Base-by-base conservation (phyloP, 1,140 invertebrate species). In the Ephestia elutella region DNA sequence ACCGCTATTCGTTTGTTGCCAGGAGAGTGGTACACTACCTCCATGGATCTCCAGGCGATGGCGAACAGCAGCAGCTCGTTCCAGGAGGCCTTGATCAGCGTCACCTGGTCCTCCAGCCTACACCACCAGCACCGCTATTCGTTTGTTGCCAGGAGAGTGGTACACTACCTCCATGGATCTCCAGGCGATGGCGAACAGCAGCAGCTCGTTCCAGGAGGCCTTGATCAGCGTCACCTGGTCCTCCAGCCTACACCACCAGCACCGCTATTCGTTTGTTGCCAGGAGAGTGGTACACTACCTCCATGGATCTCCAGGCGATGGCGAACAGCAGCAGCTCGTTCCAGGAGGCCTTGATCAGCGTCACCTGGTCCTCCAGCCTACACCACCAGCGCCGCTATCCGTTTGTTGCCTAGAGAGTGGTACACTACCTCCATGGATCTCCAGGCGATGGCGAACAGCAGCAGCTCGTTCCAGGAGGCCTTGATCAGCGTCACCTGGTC, bases 41-140 rank as follows among this genome's bases (percentile, higher is more conserved):
- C 93, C 67, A 97, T 95, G 35, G 97, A 98, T 58, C 97, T 93
- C 91, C 97, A 97, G 51, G 97, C 96, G 82, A 99, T 97, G 11
- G 95, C 94, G 59, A 97, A 96, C 64, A 99, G 97, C 50, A 99
- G 89, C 65, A 99, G 89, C 89, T 99, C 98, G 87, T 99, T 99
- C 98, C 98, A 99, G 7, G 96, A 96, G 61, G 95, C 92, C 87
- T 96, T 93, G 38, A 99, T 90, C 50, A 99, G 90, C 63, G 94
- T 89, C 25, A 98, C 96, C 90, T 99, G 97, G 89, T 99, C 98
- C 48, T 96, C 94, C 18, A 98, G 80, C 49, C 21, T 7, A 25
- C 21, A 7, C 21, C 21, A 25, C 21, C 7, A 25, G n/a, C n/a
- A n/a, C n/a, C n/a, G n/a, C n/a, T n/a, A n/a, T n/a, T n/a, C n/a